A percentile compares a stretch with the other conserved stretches of the same genome.
phyloP scores from a whole-genome alignment of 2,113 vertebrate genomes.

The Tursiops truncatus region DNA sequence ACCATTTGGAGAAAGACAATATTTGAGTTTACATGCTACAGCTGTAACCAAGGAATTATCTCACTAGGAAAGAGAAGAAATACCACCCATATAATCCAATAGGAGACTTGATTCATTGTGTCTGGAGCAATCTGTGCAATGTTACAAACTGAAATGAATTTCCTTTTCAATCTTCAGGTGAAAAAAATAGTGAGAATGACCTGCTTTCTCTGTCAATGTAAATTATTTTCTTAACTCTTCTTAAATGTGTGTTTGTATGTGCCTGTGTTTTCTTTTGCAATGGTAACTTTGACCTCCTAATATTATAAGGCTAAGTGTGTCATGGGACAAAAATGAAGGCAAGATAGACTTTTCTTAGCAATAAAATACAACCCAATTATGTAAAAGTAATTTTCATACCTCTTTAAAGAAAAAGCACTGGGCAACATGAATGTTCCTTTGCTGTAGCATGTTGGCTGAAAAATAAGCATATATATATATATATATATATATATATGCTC shows the following conservation, averaged over 20 bases:
- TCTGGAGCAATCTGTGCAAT: constrained; percentile 77
- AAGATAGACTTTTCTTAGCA: constrained; percentile 52
- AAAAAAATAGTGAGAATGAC: constrained; percentile 58
- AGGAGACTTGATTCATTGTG: constrained; percentile 81
- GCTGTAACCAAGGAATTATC: constrained; percentile 80
- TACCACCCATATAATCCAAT: constrained; percentile 80
- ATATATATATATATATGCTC: constrained; percentile 21
- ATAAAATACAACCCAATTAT: constrained; percentile 51
- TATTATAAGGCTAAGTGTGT: constrained; percentile 44
- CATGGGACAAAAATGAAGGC: constrained; percentile 52
- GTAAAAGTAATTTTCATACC: constrained; percentile 59
- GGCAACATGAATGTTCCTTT: background rate
- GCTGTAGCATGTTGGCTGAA: background rate
- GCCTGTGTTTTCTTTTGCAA: constrained; percentile 56
- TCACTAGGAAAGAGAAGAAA: constrained; percentile 80
- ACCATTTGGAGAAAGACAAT: constrained; percentile 71
- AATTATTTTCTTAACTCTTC: constrained; percentile 60
- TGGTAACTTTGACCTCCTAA: constrained; percentile 26
- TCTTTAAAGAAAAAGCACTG: constrained; percentile 54
- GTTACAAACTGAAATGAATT: constrained; percentile 81
- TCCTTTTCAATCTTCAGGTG: constrained; percentile 77
- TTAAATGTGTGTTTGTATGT: background rate
- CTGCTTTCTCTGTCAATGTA: constrained; percentile 59
- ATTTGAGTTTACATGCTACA: constrained; percentile 78
- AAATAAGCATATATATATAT: constrained; percentile 6